Base-by-base conservation (phyloP, 2,888 invertebrate genomes). In the Amiota communis region DNA sequence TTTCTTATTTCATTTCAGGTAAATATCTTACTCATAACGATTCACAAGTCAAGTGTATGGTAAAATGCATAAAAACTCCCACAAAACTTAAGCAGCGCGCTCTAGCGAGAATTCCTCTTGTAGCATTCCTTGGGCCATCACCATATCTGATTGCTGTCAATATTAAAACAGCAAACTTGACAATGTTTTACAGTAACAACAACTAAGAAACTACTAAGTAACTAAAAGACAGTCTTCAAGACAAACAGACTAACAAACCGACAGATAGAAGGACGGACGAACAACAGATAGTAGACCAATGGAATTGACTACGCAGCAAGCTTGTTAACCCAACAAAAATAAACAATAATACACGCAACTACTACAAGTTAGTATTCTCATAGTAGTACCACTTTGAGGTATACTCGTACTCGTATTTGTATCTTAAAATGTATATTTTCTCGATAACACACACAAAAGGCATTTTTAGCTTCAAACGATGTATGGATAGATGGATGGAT, bases 111-210 rank as follows among this genome's bases (percentile, higher is more conserved):
- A 68, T 53, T 68, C 67, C 51, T 53, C 51, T 53, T 59, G 84
- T 84, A 80, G 84, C 84, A 83, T 84, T 83, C 81, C 83, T 79
- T 76, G 65, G 75, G 77, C 78, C 78, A 76, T 76, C 72, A 49
- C 80, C 78, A 79, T 83, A 86, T 86, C 87, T 86, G 82, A 82
- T 87, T 83, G 81, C 80, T 84, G 84, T 86, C 86, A 85, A 83
- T 83, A 82, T 83, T 83, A 86, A 87, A 87, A 86, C 81, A 81
- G 84, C 81, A 82, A 79, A 83, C 82, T 80, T 81, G 82, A 85
- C 81, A 83, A 85, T 17, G 3, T 3, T 23, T 23, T 82, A 84
- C 84, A 76, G 69, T 61, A 74, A 36, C 47, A 73, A 76, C 72
- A 72, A 20, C 65, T 56, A 64, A 70, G 69, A 51, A 81, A 77